Base-by-base conservation (phyloP, 2,888 invertebrate species). In the Stramonita haemastoma region DNA sequence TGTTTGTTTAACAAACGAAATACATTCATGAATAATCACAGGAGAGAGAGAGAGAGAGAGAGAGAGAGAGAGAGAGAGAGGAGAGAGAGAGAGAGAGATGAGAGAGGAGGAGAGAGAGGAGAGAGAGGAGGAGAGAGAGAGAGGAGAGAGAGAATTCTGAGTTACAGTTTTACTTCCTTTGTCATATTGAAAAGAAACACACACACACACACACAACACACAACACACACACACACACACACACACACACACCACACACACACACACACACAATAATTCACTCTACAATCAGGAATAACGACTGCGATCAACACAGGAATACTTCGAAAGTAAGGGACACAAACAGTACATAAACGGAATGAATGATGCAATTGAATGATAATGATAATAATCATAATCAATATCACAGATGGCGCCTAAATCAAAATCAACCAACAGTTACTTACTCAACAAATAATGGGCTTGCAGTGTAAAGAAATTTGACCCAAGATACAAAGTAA, bases 371-470 rank as follows among this genome's bases (percentile, higher is more conserved):
- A 29, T 26, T 26, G 46, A 46, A 46, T 66, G 2, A 22, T 17
- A 13, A 66, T 66, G 26, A 66, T 26, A 66, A 17, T 66, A 17
- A 22, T 26, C 2, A 66, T 83, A 83, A 83, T 83, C 32, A 60
- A 87, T 87, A 87, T 87, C 87, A 87, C 87, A 87, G 87, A 87
- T 73, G 73, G 87, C 87, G 87, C 87, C 87, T 87, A 87, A 29
- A 73, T 73, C 36, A 66, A 36, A 70, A 34, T 19, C 32, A 86
- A 57, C 66, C 32, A 86, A 57, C 32, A 86, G 66, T 57, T 26
- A 60, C 66, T 60, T 29, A 86, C 57, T 56, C 29, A 86, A 86
- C 57, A 29, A 56, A 85, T 22, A 19, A 83, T 83, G 81, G 46
- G 81, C 26, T 46, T 83, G 81, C 46, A 83, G 81, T 46, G 19